These are phyloP conservation scores for Halcyon malimbica DNA, from an alignment of 2,113 vertebrate genomes.

Conservation along the genomic window DNA sequence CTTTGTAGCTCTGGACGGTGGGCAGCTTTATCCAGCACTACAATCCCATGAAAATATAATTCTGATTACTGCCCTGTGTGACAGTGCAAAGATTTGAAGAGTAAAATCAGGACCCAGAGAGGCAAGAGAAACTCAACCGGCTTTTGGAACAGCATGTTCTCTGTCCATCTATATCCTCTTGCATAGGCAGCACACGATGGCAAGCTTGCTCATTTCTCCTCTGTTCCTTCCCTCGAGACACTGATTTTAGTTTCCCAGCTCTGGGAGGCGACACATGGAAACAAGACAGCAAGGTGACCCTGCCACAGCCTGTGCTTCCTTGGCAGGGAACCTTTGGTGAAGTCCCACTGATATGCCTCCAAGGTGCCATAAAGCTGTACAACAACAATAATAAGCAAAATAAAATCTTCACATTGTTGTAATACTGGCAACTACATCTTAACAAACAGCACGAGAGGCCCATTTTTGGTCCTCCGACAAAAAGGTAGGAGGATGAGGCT, in stretches of 20 bases:
- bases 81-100: neutral
- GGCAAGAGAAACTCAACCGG: neutral
- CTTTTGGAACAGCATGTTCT: neutral
- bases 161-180: neutral
- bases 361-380: neutral
- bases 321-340: neutral
- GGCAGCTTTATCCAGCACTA: neutral
- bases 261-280: neutral
- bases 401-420: neutral
- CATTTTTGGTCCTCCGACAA: neutral
- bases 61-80: neutral
- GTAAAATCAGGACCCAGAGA: neutral
- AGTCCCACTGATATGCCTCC: neutral
- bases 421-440: neutral
- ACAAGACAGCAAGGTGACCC: neutral
- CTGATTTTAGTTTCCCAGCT: neutral
- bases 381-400: neutral
- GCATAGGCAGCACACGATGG: neutral
- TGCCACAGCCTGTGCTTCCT: accelerated
- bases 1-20: neutral
- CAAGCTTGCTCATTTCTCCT: neutral
- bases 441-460: neutral
- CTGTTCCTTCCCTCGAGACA: neutral
- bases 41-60: neutral
- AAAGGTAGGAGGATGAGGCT: neutral